These are phyloP conservation scores for Gadopsis bispinosus DNA, from an alignment of 2,797 vertebrate species.

Conservation along the genomic window DNA sequence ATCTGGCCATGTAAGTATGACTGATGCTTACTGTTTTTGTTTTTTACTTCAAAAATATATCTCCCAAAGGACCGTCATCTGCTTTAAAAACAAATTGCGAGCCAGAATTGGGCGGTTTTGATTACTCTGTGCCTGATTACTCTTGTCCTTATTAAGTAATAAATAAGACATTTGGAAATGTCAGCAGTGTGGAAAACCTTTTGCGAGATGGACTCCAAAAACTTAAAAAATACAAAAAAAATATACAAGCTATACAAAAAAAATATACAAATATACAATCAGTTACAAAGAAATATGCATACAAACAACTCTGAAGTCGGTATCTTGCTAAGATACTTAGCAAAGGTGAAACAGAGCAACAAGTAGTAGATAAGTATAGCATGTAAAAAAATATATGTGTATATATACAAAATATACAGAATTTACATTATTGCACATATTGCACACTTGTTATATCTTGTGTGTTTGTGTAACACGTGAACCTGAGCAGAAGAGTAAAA, in stretches of 20 bases:
- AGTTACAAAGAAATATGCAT: no score
- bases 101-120: not conserved
- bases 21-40: not conserved
- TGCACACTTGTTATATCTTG: not conserved
- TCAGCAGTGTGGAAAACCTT: not conserved
- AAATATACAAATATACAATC: no score
- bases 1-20: constrained; percentile 78
- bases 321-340: no score
- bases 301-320: no score
- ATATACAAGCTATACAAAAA: no score
- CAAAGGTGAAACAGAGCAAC: no score
- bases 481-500: not conserved
- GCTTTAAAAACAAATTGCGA: constrained; percentile 3
- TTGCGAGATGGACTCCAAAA: no score
- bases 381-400: no score
- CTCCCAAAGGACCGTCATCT: not conserved
- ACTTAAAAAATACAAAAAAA: no score
- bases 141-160: not conserved
- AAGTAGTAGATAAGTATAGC: no score
- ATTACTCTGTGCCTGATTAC: not conserved
- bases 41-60: not conserved
- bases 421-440: no score
- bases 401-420: no score
- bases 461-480: not conserved
- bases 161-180: not conserved